Evolutionary conservation across 2,888 invertebrate species (phyloP).

Genomic region (Heliconius hortense): DNA sequence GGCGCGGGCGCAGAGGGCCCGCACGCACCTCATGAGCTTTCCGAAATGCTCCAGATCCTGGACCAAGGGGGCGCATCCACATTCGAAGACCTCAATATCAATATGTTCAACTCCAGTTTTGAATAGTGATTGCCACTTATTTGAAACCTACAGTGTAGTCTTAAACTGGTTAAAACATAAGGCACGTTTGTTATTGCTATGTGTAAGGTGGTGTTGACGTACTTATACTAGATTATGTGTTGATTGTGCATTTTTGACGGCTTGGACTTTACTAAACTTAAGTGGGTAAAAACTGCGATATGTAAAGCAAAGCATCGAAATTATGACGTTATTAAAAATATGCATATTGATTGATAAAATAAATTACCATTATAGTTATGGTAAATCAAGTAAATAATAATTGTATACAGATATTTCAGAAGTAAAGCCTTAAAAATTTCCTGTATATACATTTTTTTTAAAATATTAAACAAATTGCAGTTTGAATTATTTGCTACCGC

Average conservation of each 20-base stretch:
- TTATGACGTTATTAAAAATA: conserved; percentile 13
- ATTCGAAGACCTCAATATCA: conserved; percentile 93
- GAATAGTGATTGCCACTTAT: conserved; percentile 55
- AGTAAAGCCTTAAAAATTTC: conserved; percentile 42
- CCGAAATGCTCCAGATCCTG: conserved; percentile 96
- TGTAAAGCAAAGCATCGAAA: conserved; percentile 21
- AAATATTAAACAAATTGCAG: conserved; percentile 34
- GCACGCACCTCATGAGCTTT: conserved; percentile 87
- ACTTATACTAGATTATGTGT: conserved; percentile 18
- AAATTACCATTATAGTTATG: conserved; percentile 23
- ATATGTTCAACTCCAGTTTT: conserved; percentile 91
- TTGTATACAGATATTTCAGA: conserved; percentile 45
- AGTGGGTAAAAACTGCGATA: conserved; percentile 5
- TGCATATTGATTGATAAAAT: conserved; percentile 20
- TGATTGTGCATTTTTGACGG: conserved; percentile 19
- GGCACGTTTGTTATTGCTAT: conserved; percentile 24
- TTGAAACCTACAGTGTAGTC: conserved; percentile 22
- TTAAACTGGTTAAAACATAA: conserved; percentile 17
- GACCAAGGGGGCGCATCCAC: conserved; percentile 91
- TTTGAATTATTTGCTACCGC: conserved; percentile 1
- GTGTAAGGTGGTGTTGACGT: conserved; percentile 24
- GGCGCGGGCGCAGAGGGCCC: conserved; percentile 58
- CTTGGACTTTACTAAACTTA: conserved; percentile 8
- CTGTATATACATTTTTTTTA: conserved; percentile 46
- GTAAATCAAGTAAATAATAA: conserved; percentile 36